Evolutionary conservation across 1,140 invertebrate genomes (phyloP).

Genomic region (Drosophila virilis): DNA sequence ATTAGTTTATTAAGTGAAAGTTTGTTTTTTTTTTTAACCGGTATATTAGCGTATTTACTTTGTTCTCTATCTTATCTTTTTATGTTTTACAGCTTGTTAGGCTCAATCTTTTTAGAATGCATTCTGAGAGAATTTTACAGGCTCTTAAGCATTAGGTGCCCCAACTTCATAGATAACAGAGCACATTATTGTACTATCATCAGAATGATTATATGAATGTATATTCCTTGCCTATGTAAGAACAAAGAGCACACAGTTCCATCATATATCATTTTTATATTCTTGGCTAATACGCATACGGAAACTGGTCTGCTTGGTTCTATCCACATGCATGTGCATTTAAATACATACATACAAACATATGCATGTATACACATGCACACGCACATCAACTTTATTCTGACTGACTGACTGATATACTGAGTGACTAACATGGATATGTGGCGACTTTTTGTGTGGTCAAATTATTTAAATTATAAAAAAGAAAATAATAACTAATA

Average conservation of each 20-base stretch:
- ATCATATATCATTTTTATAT: neutral
- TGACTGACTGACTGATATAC: no score
- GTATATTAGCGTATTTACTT: neutral
- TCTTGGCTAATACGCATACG: neutral
- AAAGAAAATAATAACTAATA: neutral
- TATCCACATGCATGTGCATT: neutral
- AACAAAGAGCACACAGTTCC: neutral
- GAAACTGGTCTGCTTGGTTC: neutral
- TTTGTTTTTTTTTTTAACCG: neutral
- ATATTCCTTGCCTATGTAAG: neutral
- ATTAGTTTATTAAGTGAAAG: neutral
- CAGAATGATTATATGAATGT: no score
- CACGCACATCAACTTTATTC: no score
- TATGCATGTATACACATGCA: neutral
- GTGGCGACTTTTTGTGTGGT: neutral
- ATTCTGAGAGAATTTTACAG: neutral
- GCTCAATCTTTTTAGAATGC: conserved; percentile 2
- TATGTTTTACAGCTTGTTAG: neutral
- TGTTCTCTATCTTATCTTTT: conserved; percentile 4
- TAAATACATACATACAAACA: neutral
- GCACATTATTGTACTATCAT: neutral
- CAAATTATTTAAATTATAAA: neutral
- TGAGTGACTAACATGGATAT: no score
- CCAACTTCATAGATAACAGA: neutral
- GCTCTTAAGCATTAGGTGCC: neutral